phyloP scores from a whole-genome alignment of 30 jellyfish, hydroid and myxozoan genomes.

The Aurelia sp. region DNA sequence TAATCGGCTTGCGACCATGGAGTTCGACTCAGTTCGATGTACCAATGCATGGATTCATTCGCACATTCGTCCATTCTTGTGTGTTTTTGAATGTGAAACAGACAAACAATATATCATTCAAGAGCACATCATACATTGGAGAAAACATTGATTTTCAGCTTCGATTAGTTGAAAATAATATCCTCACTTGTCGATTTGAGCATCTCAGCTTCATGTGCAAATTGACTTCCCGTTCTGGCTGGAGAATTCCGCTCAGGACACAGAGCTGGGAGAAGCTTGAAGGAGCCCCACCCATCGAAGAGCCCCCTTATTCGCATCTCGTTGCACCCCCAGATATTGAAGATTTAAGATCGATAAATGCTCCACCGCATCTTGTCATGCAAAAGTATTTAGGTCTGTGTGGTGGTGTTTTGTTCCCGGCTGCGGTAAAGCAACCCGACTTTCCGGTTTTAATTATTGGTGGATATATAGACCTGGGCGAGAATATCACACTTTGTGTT shows the following conservation, averaged over 20 bases:
- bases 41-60: constrained; percentile 78
- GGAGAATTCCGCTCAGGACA: constrained; percentile 75
- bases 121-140: constrained; percentile 68
- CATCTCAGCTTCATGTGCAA: constrained; percentile 91
- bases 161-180: constrained; percentile 70
- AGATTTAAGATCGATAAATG: constrained; percentile 45
- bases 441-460: constrained; percentile 88
- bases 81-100: constrained; percentile 69
- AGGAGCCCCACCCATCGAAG: not conserved
- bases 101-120: constrained; percentile 46
- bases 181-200: constrained; percentile 80
- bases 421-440: constrained; percentile 79
- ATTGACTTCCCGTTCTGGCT: constrained; percentile 67
- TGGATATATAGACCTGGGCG: constrained; percentile 85
- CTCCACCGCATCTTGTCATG: constrained; percentile 86
- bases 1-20: constrained; percentile 95
- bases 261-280: constrained; percentile 70
- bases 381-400: constrained; percentile 69
- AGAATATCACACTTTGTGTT: constrained; percentile 68
- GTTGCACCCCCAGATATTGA: constrained; percentile 93
- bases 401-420: constrained; percentile 73
- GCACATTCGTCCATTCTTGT: constrained; percentile 88
- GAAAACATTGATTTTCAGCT: constrained; percentile 89
- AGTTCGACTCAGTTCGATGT: constrained; percentile 88
- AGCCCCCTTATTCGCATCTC: constrained; percentile 59